Conservation (phyloP, 2,888 invertebrate species). For the Drosophila prostipennis region DNA sequence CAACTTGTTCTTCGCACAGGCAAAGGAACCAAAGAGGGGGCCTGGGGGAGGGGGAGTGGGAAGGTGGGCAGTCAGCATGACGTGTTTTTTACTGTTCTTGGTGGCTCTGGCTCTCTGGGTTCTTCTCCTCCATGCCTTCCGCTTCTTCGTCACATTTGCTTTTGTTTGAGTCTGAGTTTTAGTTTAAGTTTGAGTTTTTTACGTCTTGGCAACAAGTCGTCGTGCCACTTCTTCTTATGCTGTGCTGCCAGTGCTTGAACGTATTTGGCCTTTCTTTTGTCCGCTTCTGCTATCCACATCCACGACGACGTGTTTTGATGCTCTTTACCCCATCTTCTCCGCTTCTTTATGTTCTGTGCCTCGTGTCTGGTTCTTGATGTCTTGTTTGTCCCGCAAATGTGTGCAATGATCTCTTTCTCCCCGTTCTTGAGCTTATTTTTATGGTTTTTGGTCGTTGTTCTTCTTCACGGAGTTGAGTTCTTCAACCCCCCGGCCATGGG, state of each 20-base stretch:
- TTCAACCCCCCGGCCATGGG: slow-evolving; percentile 1
- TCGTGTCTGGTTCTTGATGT: slow-evolving; percentile 31
- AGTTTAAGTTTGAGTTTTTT: slow-evolving; percentile 39
- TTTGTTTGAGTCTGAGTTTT: slow-evolving; percentile 13
- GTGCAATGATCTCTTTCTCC: slow-evolving; percentile 66
- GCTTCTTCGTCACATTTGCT: slow-evolving; percentile 54
- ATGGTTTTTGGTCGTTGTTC: slow-evolving; percentile 48
- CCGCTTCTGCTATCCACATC: slow-evolving; percentile 19
- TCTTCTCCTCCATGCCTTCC: slow-evolving; percentile 65
- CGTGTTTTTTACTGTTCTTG: slow-evolving; percentile 56
- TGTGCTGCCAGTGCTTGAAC: slow-evolving; percentile 38
- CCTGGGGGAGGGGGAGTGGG: background rate
- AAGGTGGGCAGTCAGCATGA: slow-evolving; percentile 62
- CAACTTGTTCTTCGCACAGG: slow-evolving; percentile 76
- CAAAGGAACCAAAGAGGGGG: background rate
- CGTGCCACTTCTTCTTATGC: slow-evolving; percentile 26
- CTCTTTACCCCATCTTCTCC: slow-evolving; percentile 19
- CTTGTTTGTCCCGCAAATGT: slow-evolving; percentile 56
- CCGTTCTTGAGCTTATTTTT: slow-evolving; percentile 48
- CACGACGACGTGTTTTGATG: slow-evolving; percentile 43
- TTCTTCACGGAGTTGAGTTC: background rate
- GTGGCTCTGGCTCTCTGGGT: slow-evolving; percentile 36
- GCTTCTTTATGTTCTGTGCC: slow-evolving; percentile 20
- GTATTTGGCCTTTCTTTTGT: slow-evolving; percentile 79
- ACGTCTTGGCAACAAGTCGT: slow-evolving; percentile 76